Base-by-base conservation (phyloP, 1,140 invertebrate species). In the Drosophila pseudoananassae region DNA sequence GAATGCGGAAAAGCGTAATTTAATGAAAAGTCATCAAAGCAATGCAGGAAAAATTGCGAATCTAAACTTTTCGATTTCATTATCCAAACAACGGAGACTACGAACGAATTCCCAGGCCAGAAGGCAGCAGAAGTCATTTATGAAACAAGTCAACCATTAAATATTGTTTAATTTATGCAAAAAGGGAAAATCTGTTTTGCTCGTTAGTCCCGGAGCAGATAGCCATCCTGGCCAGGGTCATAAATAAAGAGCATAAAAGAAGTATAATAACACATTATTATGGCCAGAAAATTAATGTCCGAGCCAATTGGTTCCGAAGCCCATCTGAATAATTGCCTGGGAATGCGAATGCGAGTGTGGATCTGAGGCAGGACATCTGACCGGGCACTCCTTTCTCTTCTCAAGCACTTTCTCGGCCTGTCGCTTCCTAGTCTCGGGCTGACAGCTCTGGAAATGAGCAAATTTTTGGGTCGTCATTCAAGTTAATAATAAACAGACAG, bases 401-500 rank as follows among this genome's bases (percentile, higher is more conserved):
- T 4, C 5, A 6, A 6, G 25, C 25, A 27, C 25, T 36, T 36
- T 36, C 56, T 9, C 47, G 33, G 45, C 14, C 31, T n/a, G 17
- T 38, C 5, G 47, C 51, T 55, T 51, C 20, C 40, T 17, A 45
- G 14, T 15, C 38, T 45, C 5, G 23, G 23, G 33, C 60, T 56
- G 76, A 78, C 77, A 78, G 78, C 59, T 59, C 78, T 76, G 74
- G 57, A 82, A 82, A 82, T 82, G 75, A 78, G 59, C 75, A 82
- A 75, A 74, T 57, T 59, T 78, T 77, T 71, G 74, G 74, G 79
- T 58, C 76, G 77, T 65, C 70, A 78, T 70, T 78, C 59, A 65
- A 78, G 79, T 83, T 78, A 75, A 83, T 78, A 82, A 83, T 83
- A 78, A 78, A 75, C 70, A 69, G 60, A 64, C 60, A 47, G 38